A percentile compares a stretch with the other conserved stretches of the same genome.
Conservation (phyloP, 2,797 vertebrate genomes). For the Xiphorhynchus erythropygius region DNA sequence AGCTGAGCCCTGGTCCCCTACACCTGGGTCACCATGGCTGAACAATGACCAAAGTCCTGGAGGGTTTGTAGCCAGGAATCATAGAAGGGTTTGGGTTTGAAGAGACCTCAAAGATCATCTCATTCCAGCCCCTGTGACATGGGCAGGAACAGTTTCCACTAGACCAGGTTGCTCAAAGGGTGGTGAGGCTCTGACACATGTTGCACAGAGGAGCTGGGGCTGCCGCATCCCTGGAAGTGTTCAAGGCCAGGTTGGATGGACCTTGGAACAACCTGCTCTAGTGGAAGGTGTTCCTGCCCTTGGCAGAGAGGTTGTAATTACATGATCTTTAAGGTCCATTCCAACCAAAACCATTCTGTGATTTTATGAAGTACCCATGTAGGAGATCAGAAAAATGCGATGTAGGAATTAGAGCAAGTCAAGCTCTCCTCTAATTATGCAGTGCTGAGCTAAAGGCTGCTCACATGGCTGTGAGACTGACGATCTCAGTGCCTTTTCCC, state of each 20-base stretch:
- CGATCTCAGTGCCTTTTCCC: background rate
- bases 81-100: background rate
- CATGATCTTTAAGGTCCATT: background rate
- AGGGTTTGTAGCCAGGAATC: background rate
- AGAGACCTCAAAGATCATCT: background rate
- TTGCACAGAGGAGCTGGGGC: too few species aligned
- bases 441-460: background rate
- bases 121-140: background rate
- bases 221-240: background rate
- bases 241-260: background rate
- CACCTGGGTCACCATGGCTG: background rate
- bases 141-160: background rate
- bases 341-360: background rate
- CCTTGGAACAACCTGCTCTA: background rate
- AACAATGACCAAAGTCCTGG: background rate
- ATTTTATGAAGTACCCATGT: accelerated
- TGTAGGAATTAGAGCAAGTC: background rate
- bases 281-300: background rate
- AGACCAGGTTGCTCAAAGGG: background rate
- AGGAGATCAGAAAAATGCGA: accelerated
- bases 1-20: background rate
- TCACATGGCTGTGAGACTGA: background rate
- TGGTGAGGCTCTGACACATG: too few species aligned
- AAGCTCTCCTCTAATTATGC: background rate
- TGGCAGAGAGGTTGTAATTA: background rate